phyloP scores from a whole-genome alignment of 2,888 invertebrate genomes.

The Perizoma flavofasciatum region DNA sequence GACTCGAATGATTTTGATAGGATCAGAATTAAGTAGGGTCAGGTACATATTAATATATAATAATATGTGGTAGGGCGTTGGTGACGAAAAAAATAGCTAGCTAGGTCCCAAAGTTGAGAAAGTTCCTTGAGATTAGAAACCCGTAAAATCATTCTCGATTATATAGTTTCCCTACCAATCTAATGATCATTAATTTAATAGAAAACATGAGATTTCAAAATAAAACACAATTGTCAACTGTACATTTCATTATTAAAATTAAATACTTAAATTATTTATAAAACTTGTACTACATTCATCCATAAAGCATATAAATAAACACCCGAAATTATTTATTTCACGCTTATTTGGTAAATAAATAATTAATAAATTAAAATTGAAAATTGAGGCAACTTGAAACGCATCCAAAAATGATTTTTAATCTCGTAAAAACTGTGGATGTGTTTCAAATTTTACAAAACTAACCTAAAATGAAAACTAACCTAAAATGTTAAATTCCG shows the following conservation, averaged over 20 bases:
- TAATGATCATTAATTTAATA: too few relatives aligned
- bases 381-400: constrained; percentile 27
- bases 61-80: too few relatives aligned
- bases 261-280: constrained; percentile 30
- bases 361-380: constrained; percentile 14
- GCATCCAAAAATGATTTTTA: constrained; percentile 29
- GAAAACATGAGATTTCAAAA: not conserved
- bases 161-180: too few relatives aligned
- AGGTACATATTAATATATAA: too few relatives aligned
- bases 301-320: constrained; percentile 31
- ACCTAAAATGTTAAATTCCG: constrained; percentile 2
- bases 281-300: constrained; percentile 23
- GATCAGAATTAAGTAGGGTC: too few relatives aligned
- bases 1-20: too few relatives aligned
- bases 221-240: constrained; percentile 18
- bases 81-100: too few relatives aligned
- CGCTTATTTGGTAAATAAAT: constrained; percentile 6
- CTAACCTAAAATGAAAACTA: constrained; percentile 14
- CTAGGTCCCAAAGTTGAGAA: too few relatives aligned
- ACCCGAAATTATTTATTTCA: constrained; percentile 24
- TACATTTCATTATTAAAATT: constrained; percentile 30
- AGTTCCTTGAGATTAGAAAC: too few relatives aligned
- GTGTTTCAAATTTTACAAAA: constrained; percentile 29
- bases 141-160: too few relatives aligned
- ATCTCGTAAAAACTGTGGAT: constrained; percentile 30